Evolutionary conservation across 2,113 vertebrate genomes (phyloP).

Genomic region (Aegypius monachus): DNA sequence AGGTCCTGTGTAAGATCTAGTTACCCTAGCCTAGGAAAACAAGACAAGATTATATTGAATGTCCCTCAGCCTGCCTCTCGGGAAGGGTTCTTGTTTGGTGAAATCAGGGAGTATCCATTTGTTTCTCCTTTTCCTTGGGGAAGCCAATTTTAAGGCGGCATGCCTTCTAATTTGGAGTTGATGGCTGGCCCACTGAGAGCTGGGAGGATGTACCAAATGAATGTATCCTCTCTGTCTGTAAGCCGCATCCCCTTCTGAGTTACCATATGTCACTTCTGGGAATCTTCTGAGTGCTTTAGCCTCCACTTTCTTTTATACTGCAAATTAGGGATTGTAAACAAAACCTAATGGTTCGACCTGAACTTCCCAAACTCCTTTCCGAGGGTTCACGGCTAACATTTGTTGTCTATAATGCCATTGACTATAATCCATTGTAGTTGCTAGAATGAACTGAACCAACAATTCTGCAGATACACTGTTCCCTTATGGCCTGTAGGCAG

Average conservation of each 20-base stretch:
- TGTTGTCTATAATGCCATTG: background rate
- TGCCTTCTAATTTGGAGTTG: slow-evolving; percentile 10
- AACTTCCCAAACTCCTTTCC: background rate
- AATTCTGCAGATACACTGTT: background rate
- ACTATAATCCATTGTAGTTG: background rate
- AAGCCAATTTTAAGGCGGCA: background rate
- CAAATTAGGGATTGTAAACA: slow-evolving; percentile 56
- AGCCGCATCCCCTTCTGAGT: slow-evolving; percentile 56
- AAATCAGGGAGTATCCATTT: slow-evolving; percentile 26
- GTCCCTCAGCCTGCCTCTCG: background rate
- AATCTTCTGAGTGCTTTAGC: slow-evolving; percentile 59
- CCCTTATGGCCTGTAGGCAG: background rate
- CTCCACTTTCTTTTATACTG: slow-evolving; percentile 14
- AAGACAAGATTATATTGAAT: background rate
- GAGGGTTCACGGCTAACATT: background rate
- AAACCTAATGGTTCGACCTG: slow-evolving; percentile 20
- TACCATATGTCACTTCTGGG: slow-evolving; percentile 38
- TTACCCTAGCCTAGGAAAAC: background rate
- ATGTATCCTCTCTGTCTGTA: slow-evolving; percentile 14
- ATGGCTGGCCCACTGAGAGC: slow-evolving; percentile 36
- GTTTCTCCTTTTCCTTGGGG: slow-evolving; percentile 20
- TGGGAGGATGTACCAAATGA: slow-evolving; percentile 28
- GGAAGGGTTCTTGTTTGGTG: background rate
- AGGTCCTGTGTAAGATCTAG: background rate
- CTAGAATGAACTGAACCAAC: background rate